Percentiles rank a stretch among this genome's conserved stretches.
Evolutionary conservation across 2,113 vertebrate genomes (phyloP).

Genomic region (Cephalopholis sonnerati): DNA sequence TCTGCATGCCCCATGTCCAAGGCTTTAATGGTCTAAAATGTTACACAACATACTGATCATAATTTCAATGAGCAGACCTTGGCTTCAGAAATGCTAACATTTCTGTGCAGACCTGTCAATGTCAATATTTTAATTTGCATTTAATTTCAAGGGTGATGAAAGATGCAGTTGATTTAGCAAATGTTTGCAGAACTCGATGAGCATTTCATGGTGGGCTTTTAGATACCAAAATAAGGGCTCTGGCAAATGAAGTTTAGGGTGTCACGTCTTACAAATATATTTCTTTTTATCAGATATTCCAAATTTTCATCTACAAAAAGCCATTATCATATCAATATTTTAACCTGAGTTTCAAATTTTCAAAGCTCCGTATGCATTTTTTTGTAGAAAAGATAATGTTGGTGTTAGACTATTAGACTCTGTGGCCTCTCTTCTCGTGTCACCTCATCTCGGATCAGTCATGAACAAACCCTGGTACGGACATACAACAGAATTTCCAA

Average conservation of each 20-base stretch:
- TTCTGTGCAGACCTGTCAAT: not conserved
- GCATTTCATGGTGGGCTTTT: not conserved
- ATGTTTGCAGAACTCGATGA: not conserved
- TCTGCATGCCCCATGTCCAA: not conserved
- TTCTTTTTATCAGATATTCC: slow-evolving; percentile 52
- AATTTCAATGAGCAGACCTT: not conserved
- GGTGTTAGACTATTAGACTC: slow-evolving; percentile 21
- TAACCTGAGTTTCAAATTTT: slow-evolving; percentile 83
- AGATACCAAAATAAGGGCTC: slow-evolving; percentile 31
- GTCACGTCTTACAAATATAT: slow-evolving; percentile 58
- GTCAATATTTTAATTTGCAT: not conserved
- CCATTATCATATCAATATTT: slow-evolving; percentile 66
- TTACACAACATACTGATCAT: slow-evolving; percentile 1
- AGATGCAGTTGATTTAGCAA: slow-evolving; percentile 9
- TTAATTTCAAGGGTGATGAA: not conserved
- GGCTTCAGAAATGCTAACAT: not conserved
- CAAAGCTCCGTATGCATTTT: slow-evolving; percentile 42
- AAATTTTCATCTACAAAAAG: slow-evolving; percentile 68
- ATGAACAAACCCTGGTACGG: slow-evolving; percentile 45
- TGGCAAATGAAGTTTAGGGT: slow-evolving; percentile 29
- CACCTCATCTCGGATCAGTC: slow-evolving; percentile 25
- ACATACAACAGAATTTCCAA: slow-evolving; percentile 55
- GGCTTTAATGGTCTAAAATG: slow-evolving; percentile 4
- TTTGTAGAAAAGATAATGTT: slow-evolving; percentile 54
- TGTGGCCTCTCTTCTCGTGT: slow-evolving; percentile 21